These are phyloP conservation scores for Erebia ligea DNA, from an alignment of 2,888 invertebrate genomes.

Conservation along the genomic window DNA sequence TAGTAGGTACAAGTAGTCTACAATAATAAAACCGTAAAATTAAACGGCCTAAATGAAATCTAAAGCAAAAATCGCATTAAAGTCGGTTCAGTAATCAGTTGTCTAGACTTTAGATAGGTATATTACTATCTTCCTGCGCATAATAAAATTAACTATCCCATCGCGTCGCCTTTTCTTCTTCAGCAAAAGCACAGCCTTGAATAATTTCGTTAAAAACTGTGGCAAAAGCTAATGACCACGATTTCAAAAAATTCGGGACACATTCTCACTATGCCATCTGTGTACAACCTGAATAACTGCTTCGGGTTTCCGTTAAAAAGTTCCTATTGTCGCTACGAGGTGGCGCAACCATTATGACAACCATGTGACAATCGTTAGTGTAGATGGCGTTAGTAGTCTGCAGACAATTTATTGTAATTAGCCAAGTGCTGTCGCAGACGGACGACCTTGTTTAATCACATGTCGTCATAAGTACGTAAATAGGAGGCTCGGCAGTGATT, in stretches of 20 bases:
- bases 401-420: not conserved
- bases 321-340: constrained; percentile 6
- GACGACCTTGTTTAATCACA: constrained; percentile 33
- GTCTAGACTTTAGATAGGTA: too few relatives aligned
- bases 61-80: too few relatives aligned
- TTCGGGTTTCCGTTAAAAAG: not conserved
- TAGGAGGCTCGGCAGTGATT: constrained; percentile 39
- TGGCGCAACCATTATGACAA: constrained; percentile 18
- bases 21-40: too few relatives aligned
- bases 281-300: not conserved
- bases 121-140: too few relatives aligned
- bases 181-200: too few relatives aligned
- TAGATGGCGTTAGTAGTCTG: constrained; percentile 18
- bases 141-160: too few relatives aligned
- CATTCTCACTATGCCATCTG: constrained; percentile 23
- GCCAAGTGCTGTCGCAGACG: not conserved
- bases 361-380: not conserved
- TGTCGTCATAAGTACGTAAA: constrained; percentile 34
- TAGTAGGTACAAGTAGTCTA: too few relatives aligned
- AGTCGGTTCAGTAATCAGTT: too few relatives aligned
- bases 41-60: too few relatives aligned
- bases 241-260: not conserved
- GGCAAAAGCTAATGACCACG: not conserved
- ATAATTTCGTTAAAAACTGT: too few relatives aligned
- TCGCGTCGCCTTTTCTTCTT: too few relatives aligned